phyloP scores from a whole-genome alignment of 2,113 vertebrate genomes.

The Panthera uncia region DNA sequence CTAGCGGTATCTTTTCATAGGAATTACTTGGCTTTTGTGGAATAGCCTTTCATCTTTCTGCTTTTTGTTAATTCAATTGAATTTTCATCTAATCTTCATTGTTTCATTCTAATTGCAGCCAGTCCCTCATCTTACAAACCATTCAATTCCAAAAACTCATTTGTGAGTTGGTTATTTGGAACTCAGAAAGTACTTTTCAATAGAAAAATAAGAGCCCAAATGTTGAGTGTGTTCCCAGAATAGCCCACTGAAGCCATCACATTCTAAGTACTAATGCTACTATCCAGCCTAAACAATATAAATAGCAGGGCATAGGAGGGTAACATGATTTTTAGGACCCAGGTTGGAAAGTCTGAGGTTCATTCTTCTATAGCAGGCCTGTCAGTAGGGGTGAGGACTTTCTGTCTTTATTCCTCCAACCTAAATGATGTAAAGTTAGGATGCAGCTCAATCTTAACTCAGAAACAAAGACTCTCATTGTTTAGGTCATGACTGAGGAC shows the following conservation, averaged over 20 bases:
- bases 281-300: neutral
- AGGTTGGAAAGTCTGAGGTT: neutral
- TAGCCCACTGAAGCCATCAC: neutral
- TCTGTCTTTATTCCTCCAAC: neutral
- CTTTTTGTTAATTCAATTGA: conserved; percentile 72
- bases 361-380: neutral
- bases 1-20: conserved; percentile 59
- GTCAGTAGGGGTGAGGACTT: neutral
- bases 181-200: conserved; percentile 54
- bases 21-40: conserved; percentile 60
- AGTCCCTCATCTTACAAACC: conserved; percentile 62
- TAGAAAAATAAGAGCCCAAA: conserved; percentile 53
- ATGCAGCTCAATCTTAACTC: neutral
- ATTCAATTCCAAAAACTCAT: conserved; percentile 66
- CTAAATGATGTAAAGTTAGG: neutral
- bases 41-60: conserved; percentile 67
- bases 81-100: conserved; percentile 69
- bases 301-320: neutral
- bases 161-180: conserved; percentile 67
- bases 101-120: conserved; percentile 67
- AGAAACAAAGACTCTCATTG: neutral
- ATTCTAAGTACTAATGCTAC: neutral
- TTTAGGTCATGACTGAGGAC: neutral
- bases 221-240: conserved; percentile 63
- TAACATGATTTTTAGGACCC: neutral